Conservation (phyloP, 1,140 invertebrate genomes). For the Aphaenogaster ashmeadi region DNA sequence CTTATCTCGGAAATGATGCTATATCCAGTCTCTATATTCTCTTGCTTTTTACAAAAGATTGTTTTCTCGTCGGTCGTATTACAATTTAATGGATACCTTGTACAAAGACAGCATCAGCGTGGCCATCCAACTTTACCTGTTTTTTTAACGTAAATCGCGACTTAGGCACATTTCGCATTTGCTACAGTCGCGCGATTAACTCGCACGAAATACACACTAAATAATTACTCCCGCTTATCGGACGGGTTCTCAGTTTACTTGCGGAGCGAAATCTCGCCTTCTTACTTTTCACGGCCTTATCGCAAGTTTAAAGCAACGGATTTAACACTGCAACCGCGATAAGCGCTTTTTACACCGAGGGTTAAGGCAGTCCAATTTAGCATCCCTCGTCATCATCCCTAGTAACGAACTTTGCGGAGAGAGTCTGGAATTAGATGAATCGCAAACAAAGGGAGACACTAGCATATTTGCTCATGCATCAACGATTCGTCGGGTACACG, state of each 20-base stretch:
- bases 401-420: conserved; percentile 41
- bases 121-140: not conserved
- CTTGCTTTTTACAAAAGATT: not conserved
- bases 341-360: conserved; percentile 30
- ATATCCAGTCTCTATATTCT: not conserved
- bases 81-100: not conserved
- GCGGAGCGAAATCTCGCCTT: conserved; percentile 7
- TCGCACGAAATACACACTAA: conserved; percentile 29
- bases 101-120: not conserved
- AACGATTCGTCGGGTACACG: conserved; percentile 32
- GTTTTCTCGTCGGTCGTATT: not conserved
- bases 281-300: conserved; percentile 41
- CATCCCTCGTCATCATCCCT: conserved; percentile 6
- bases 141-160: conserved; percentile 10
- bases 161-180: not conserved
- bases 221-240: conserved; percentile 51
- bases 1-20: too few relatives aligned
- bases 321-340: conserved; percentile 27
- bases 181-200: conserved; percentile 27
- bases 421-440: conserved; percentile 68
- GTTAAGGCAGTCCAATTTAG: conserved; percentile 21
- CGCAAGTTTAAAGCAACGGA: conserved; percentile 29
- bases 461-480: conserved; percentile 49
- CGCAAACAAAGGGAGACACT: conserved; percentile 59
- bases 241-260: conserved; percentile 38